Base-by-base conservation (phyloP, 92 coral and sea anemone genomes). In the Palythoa caribaeorum region DNA sequence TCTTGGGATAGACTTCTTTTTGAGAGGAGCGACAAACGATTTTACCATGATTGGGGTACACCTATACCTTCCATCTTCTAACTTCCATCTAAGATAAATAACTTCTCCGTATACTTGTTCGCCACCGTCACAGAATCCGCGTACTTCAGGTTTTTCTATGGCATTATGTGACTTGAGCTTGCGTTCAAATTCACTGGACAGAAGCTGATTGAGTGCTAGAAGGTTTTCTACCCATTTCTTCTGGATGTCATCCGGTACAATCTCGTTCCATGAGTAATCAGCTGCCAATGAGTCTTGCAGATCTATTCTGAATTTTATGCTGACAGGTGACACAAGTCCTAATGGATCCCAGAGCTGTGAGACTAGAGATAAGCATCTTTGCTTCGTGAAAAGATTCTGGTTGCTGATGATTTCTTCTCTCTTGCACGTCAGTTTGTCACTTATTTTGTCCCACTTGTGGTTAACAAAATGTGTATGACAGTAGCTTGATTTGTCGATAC, bases 111-210 rank as follows among this genome's bases (percentile, higher is more conserved):
- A 91, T 5, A 91, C 96, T 40, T 75, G 62, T 55, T 93, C 96
- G 71, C 96, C 92, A 55, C 87, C 96, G 48, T 91, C 92, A 0
- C 83, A 81, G 78, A 89, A 91, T 74, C 94, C 91, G 38, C 89
- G 91, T 47, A 89, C 71, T 73, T 91, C 83, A 35, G 93, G 94
- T 52, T 51, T 71, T 15, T 92, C 92, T 28, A 93, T 77, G 40
- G 90, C 88, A 14, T 85, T 68, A 59, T 38, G 50, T 73, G 94
- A 92, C 39, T 93, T 93, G 38, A 91, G 85, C 76, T 91, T 88
- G 19, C 92, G 79, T 10, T 88, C 84, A 54, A 93, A 90, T 38
- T 84, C 71, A 28, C 44, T 85, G 15, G 87, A 74, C 12, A 88
- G 91, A 15, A 93, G 87, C 7, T 85, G 88, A 59, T 90, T 93